Evolutionary conservation across 2,113 vertebrate species (phyloP).

Genomic region (Crotalus helleri): DNA sequence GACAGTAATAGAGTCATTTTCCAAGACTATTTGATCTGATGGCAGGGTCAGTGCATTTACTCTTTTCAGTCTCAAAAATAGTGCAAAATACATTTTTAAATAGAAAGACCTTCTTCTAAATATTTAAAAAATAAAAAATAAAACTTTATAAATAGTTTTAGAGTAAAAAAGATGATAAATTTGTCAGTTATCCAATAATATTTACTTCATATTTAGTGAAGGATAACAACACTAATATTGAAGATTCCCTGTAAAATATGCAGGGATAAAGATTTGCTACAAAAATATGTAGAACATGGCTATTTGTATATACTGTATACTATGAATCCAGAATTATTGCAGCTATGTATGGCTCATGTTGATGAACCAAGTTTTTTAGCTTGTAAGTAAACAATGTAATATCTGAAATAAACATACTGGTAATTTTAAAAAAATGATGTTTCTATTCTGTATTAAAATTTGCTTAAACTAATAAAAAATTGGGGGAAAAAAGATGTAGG

Average conservation of each 20-base stretch:
- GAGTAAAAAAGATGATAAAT: not conserved
- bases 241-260: slow-evolving; percentile 10
- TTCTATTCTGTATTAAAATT: slow-evolving; percentile 1
- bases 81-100: slow-evolving; percentile 46
- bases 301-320: slow-evolving; percentile 22
- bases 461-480: not conserved
- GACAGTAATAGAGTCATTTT: slow-evolving; percentile 65
- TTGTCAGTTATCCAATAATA: slow-evolving; percentile 5
- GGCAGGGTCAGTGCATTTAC: slow-evolving; percentile 57
- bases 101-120: slow-evolving; percentile 25
- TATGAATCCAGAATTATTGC: slow-evolving; percentile 6
- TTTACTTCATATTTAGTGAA: slow-evolving; percentile 6
- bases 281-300: slow-evolving; percentile 31
- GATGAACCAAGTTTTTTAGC: slow-evolving; percentile 23
- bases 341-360: slow-evolving; percentile 12
- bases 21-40: slow-evolving; percentile 54
- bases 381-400: not conserved
- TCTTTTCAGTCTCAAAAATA: slow-evolving; percentile 44
- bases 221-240: not conserved
- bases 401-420: not conserved
- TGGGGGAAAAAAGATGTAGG: not conserved
- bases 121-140: slow-evolving; percentile 27
- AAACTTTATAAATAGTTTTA: slow-evolving; percentile 29
- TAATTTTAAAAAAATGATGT: slow-evolving; percentile 7
- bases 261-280: not conserved